These are phyloP conservation scores for Tenthredo mesomela DNA, from an alignment of 2,888 invertebrate genomes.

Conservation along the genomic window DNA sequence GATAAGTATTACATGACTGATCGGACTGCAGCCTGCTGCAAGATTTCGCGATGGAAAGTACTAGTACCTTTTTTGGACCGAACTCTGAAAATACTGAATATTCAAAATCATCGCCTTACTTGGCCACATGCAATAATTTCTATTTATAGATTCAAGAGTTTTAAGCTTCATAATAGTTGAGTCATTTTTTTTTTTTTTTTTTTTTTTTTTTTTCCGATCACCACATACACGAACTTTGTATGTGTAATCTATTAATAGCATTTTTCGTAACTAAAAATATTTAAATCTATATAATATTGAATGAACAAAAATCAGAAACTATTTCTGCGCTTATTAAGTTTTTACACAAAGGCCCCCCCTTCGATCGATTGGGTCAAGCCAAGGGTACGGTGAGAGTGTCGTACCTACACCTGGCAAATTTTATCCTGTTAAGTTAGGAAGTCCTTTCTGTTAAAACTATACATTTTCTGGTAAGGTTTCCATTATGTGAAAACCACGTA, in stretches of 20 bases:
- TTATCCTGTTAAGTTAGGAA: conserved; percentile 21
- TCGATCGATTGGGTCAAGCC: background rate
- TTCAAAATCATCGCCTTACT: background rate
- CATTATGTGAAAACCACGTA: background rate
- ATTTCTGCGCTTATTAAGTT: background rate
- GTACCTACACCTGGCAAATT: background rate
- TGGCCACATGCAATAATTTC: background rate
- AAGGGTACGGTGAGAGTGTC: background rate
- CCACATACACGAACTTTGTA: background rate
- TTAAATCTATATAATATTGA: background rate
- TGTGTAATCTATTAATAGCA: background rate
- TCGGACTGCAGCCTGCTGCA: background rate
- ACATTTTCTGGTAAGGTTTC: conserved; percentile 40
- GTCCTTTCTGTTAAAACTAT: conserved; percentile 26
- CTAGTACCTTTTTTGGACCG: conserved; percentile 3
- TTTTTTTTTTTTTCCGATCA: background rate
- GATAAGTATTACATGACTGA: background rate
- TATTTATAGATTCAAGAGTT: background rate
- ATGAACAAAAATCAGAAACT: background rate
- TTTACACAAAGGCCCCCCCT: background rate
- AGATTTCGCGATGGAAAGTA: background rate
- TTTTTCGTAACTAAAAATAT: background rate
- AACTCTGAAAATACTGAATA: background rate
- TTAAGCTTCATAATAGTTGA: background rate
- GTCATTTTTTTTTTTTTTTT: background rate